Base-by-base conservation (phyloP, 2,113 vertebrate species). In the Microcebus griseorufus region DNA sequence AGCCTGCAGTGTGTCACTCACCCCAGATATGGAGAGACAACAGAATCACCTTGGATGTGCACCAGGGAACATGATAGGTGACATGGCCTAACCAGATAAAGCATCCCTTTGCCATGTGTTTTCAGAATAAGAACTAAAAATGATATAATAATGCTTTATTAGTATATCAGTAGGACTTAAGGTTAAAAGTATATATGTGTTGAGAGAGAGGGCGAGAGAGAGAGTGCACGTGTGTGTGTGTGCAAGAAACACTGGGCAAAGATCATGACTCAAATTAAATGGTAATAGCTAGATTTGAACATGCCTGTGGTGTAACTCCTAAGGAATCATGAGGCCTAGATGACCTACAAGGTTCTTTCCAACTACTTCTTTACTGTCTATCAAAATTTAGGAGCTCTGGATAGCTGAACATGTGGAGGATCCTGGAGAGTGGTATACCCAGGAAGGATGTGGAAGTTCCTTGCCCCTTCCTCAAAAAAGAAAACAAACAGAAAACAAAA, bases 41-140 rank as follows among this genome's bases (percentile, higher is more conserved):
- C 9, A 72, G 45, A 58, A 82, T 70, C 42, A 34, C 12, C 39
- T 18, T 34, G 27, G 53, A 29, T 1, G 2, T 72, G 22, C 7
- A 75, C 58, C 37, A 17, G 27, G 10, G 14, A 75, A 72, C 18
- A 64, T 18, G 23, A 53, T 1, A 22, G 84, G 37, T 73, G 34
- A 37, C 4, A 70, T 53, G 78, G n/a, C 69, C n/a, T 64, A 62
- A 60, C 25, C 39, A 42, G 60, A 51, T 17, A 67, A 65, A 75
- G 48, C 55, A 45, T 58, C 34, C 16, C 64, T 83, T n/a, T n/a
- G 65, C 45, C 32, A 55, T 6, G 23, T 83, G 14, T 64, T 96
- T 95, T 89, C 42, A 79, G 70, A 69, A 78, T 93, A 42, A 86
- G 78, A 93, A 91, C 22, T 72, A 53, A 93, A 80, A 72, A 90